Evolutionary conservation across 2,113 vertebrate genomes (phyloP), one percentile per base, ranked within the genome.

Genomic region (Xenus cinereus): DNA sequence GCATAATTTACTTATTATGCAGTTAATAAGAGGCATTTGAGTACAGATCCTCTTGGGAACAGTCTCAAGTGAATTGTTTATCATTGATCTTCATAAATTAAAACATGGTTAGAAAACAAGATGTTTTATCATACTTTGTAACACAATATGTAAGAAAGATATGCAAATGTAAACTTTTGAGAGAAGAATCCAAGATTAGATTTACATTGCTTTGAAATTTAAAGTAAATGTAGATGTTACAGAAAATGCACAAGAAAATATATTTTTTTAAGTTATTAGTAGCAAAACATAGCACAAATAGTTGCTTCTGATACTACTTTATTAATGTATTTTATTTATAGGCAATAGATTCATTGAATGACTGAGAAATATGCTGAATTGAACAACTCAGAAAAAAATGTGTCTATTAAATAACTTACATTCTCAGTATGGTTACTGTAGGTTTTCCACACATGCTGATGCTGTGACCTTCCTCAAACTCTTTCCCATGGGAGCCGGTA

Each of bases 31-130:
- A 87, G 98, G 97, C 96, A 98, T 98, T 92, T 98, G 96, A 69
- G 95, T 86, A 87, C 98, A 99, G 93, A 99, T 97, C 8, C 93
- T 96, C 66, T 97, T 94, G n/a, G 98, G 98, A 79, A 99, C 97
- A 62, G 97, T 97, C 90, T 98, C 94, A 90, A 99, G 90, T 26
- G 96, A 97, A 28, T 98, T 98, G 89, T 98, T 98, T 95, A 98
- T 98, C 98, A 99, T 97, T 69, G 98, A 98, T 90, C 98, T 99
- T 97, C 64, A 67, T n/a, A 95, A 59, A 97, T 90, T 71, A 87
- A 97, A 77, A 92, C 13, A 27, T 41, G 33, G 51, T 96, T 95
- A 93, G 74, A 92, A 94, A 93, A 69, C 45, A 93, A 91, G 68
- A 79, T 63, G 9, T 46, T 62, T 72, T 72, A 37, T 78, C 60